Conservation (phyloP, 2,113 vertebrate species). For the Corythaixoides concolor region DNA sequence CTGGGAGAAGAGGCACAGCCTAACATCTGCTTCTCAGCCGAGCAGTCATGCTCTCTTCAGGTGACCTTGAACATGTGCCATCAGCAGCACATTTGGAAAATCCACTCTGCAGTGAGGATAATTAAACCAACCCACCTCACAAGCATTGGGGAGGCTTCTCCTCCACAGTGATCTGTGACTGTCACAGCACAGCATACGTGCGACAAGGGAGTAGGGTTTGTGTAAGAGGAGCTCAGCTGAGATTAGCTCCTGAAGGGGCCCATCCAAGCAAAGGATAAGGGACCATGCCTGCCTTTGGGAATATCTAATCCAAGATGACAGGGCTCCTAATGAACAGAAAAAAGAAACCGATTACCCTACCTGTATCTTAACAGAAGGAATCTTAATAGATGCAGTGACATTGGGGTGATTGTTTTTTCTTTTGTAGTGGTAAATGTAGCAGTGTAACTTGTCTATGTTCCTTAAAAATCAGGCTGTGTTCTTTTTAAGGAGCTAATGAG, state of each 20-base stretch:
- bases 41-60: neutral
- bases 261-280: neutral
- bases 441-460: neutral
- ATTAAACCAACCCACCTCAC: neutral
- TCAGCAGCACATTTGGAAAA: neutral
- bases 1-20: neutral
- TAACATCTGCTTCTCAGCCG: neutral
- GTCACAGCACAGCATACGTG: neutral
- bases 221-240: neutral
- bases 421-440: neutral
- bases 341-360: neutral
- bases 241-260: neutral
- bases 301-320: neutral
- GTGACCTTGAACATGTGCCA: neutral
- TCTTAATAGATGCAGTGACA: neutral
- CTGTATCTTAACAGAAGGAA: neutral
- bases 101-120: neutral
- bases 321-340: neutral
- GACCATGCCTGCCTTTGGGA: neutral
- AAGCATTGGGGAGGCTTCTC: constrained; percentile 42
- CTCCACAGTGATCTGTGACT: constrained; percentile 13
- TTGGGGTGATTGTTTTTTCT: neutral
- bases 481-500: neutral
- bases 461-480: neutral
- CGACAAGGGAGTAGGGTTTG: accelerated